Percentiles rank a stretch among this genome's conserved stretches.
Conservation (phyloP, 2,797 vertebrate genomes). For the Glyptemys insculpta region DNA sequence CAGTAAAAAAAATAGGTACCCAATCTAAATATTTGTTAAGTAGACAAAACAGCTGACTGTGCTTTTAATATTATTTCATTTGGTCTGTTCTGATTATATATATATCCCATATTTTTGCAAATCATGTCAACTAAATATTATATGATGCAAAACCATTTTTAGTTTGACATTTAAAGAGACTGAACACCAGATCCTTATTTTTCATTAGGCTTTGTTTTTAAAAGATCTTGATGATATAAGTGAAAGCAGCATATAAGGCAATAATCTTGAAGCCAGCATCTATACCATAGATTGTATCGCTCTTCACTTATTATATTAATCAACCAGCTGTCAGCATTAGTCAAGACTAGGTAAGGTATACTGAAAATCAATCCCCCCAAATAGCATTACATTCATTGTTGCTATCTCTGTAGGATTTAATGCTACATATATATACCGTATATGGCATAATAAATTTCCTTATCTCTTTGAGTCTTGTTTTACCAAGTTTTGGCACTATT, state of each 20-base stretch:
- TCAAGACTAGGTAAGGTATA: background rate
- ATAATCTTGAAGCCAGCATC: background rate
- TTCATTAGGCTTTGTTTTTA: slow-evolving; percentile 2
- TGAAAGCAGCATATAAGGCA: slow-evolving; percentile 10
- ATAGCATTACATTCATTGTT: background rate
- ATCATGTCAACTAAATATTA: background rate
- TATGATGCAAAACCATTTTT: background rate
- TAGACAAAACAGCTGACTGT: slow-evolving; percentile 9
- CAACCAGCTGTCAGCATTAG: background rate
- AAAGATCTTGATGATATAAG: background rate
- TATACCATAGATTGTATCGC: background rate
- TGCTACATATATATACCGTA: background rate
- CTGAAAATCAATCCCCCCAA: background rate
- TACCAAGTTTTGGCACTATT: background rate
- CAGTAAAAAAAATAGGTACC: background rate
- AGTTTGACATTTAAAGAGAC: background rate
- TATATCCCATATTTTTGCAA: background rate
- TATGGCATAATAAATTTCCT: background rate
- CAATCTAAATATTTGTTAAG: background rate
- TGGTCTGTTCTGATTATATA: background rate
- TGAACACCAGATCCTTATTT: background rate
- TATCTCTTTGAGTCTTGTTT: background rate
- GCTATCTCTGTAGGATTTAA: background rate
- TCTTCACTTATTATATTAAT: background rate
- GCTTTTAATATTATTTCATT: slow-evolving; percentile 22